phyloP scores from a whole-genome alignment of 2,797 vertebrate species.

The Oreortyx pictus region DNA sequence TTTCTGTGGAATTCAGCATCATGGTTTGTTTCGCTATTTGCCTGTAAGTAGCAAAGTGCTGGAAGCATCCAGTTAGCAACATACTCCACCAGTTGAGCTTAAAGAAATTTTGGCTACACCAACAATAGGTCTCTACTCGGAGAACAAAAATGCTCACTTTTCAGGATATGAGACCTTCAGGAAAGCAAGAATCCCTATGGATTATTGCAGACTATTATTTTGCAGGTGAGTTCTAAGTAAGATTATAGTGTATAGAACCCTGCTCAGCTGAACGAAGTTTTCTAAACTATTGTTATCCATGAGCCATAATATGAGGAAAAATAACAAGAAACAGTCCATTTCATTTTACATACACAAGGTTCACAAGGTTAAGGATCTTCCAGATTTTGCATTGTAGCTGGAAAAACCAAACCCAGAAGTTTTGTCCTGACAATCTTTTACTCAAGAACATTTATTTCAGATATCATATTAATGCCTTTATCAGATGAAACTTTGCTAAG shows the following conservation, averaged over 20 bases:
- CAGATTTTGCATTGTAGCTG: constrained; percentile 44
- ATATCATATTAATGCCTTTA: constrained; percentile 61
- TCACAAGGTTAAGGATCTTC: constrained; percentile 59
- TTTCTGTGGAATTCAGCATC: neutral
- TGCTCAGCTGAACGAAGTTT: constrained; percentile 42
- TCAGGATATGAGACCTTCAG: neutral
- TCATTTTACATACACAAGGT: constrained; percentile 63
- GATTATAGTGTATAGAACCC: neutral
- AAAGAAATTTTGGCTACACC: accelerated
- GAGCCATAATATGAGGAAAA: constrained; percentile 55
- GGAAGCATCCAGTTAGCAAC: neutral
- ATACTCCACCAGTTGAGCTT: neutral
- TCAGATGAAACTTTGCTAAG: constrained; percentile 72
- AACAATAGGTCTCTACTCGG: neutral
- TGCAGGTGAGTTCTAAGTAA: neutral
- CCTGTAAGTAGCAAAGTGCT: neutral
- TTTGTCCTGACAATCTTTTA: constrained; percentile 53
- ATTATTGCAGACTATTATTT: neutral
- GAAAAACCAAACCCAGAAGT: constrained; percentile 47
- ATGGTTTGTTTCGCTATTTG: neutral
- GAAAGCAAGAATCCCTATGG: constrained; percentile 14
- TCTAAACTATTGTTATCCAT: constrained; percentile 28
- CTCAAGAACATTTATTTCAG: constrained; percentile 63
- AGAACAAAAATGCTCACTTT: neutral
- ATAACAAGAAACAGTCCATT: constrained; percentile 40